A percentile compares a stretch with the other conserved stretches of the same genome.
phyloP scores from a whole-genome alignment of 2,113 vertebrate genomes.

The Pluvialis apricaria region DNA sequence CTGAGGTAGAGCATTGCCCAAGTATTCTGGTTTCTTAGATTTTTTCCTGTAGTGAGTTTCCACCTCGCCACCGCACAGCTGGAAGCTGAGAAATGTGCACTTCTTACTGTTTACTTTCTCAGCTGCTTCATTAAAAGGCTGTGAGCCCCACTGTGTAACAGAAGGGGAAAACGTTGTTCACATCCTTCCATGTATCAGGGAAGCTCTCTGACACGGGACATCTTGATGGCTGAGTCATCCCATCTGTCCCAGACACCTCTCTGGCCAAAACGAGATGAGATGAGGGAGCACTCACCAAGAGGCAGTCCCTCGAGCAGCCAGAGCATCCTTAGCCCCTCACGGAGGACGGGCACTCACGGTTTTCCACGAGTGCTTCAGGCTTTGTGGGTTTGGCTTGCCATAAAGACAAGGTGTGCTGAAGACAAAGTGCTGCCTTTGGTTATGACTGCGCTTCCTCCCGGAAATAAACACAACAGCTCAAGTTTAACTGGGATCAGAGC shows the following conservation, averaged over 20 bases:
- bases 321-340: background rate
- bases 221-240: slow-evolving; percentile 57
- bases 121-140: slow-evolving; percentile 33
- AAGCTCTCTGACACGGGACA: slow-evolving; percentile 25
- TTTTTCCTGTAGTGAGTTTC: slow-evolving; percentile 2
- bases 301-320: background rate
- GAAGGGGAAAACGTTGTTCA: slow-evolving; percentile 38
- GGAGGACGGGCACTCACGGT: background rate
- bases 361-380: background rate
- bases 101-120: slow-evolving; percentile 32
- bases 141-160: slow-evolving; percentile 34
- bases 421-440: slow-evolving; percentile 33
- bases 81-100: slow-evolving; percentile 22
- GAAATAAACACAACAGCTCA: slow-evolving; percentile 35
- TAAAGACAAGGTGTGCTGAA: slow-evolving; percentile 7
- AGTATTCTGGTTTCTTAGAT: background rate
- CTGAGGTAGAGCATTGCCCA: background rate
- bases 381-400: background rate
- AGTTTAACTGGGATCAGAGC: slow-evolving; percentile 20
- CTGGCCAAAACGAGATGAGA: background rate
- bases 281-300: background rate
- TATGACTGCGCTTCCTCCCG: slow-evolving; percentile 22
- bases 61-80: background rate
- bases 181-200: slow-evolving; percentile 4
- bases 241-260: slow-evolving; percentile 46